These are phyloP conservation scores for Austrolebias charrua DNA, from an alignment of 2,797 vertebrate species.

Conservation along the genomic window DNA sequence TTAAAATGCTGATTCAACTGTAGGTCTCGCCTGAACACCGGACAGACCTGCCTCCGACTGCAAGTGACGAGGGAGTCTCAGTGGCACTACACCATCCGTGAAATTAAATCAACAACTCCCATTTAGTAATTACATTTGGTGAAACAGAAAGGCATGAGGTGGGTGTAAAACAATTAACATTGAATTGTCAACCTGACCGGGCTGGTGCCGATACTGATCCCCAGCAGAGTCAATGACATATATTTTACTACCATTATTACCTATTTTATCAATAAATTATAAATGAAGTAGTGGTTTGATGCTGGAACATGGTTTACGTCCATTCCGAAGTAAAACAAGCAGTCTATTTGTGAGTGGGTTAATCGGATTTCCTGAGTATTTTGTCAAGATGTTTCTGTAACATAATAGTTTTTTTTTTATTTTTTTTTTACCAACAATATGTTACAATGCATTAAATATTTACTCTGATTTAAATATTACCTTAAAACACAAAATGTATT, in stretches of 20 bases:
- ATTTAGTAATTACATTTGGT: constrained; percentile 80
- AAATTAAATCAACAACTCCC: constrained; percentile 81
- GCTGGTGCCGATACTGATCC: constrained; percentile 60
- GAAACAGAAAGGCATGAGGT: constrained; percentile 76
- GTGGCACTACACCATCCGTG: constrained; percentile 73
- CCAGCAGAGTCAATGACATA: constrained; percentile 47
- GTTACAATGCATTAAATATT: too few relatives aligned
- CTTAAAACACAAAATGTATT: too few relatives aligned
- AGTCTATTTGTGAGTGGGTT: neutral
- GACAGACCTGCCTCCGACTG: constrained; percentile 47
- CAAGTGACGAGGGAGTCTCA: constrained; percentile 48
- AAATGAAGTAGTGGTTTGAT: constrained; percentile 4
- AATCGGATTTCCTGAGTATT: neutral
- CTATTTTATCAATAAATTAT: constrained; percentile 20
- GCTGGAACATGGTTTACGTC: neutral
- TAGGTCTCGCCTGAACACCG: constrained; percentile 55
- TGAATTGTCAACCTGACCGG: constrained; percentile 76
- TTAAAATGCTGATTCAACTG: constrained; percentile 61
- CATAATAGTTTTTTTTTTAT: too few relatives aligned
- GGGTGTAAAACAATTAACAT: constrained; percentile 79
- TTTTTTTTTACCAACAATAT: too few relatives aligned
- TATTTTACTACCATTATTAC: constrained; percentile 27
- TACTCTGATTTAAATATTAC: too few relatives aligned
- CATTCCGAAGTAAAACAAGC: neutral
- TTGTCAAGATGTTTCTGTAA: too few relatives aligned